A percentile compares a stretch with the other conserved stretches of the same genome.
Conservation (phyloP, 2,113 vertebrate genomes). For the Actinemys pallida region DNA sequence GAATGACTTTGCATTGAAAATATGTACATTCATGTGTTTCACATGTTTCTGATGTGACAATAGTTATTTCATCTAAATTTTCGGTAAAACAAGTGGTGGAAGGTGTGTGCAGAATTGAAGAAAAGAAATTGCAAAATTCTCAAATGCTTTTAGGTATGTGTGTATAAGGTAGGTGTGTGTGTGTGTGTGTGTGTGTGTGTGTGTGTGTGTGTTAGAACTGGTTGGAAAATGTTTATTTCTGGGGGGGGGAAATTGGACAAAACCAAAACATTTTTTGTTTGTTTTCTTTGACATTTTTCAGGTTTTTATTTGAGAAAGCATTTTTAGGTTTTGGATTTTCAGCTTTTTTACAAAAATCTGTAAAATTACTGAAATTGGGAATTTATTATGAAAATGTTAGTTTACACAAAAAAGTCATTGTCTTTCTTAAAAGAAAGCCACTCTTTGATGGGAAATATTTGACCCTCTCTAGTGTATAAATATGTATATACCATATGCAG, state of each 20-base stretch:
- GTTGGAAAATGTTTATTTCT: background rate
- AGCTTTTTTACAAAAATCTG: background rate
- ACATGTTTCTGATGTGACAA: background rate
- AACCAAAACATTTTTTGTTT: background rate
- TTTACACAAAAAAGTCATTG: background rate
- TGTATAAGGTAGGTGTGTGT: too few relatives aligned
- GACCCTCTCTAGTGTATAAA: background rate
- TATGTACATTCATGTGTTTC: background rate
- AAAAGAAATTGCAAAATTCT: background rate
- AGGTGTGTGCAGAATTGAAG: background rate
- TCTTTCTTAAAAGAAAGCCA: background rate
- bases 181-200: too few relatives aligned
- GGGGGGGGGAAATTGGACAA: background rate
- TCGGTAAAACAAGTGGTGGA: background rate
- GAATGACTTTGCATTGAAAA: background rate
- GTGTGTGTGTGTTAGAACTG: background rate
- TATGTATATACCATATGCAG: background rate
- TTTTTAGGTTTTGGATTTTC: background rate
- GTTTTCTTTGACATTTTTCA: background rate
- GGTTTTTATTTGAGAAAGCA: background rate
- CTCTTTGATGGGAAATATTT: background rate
- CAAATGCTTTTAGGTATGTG: background rate
- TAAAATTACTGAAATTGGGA: background rate
- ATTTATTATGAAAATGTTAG: background rate
- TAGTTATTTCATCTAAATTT: background rate